These are phyloP conservation scores for Drosophila yakuba DNA, from an alignment of 1,140 invertebrate genomes.

Conservation along the genomic window DNA sequence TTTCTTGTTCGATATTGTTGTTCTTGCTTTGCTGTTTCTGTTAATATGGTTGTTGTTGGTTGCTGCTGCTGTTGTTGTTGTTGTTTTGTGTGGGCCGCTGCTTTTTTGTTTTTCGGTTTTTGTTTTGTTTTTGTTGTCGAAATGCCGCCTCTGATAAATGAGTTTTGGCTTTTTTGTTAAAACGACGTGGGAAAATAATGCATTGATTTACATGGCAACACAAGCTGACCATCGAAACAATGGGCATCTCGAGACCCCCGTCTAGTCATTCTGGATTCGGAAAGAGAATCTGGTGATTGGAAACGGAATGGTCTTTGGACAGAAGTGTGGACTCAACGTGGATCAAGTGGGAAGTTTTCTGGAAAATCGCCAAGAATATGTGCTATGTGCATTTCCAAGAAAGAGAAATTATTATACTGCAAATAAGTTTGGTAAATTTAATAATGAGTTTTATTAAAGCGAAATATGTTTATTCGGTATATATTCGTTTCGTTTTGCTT, in stretches of 20 bases:
- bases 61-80: slow-evolving; percentile 25
- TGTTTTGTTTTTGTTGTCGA: slow-evolving; percentile 63
- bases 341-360: slow-evolving; percentile 19
- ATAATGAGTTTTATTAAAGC: too few species aligned
- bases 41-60: not conserved
- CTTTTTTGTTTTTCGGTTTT: slow-evolving; percentile 5
- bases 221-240: slow-evolving; percentile 20
- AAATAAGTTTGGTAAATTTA: not conserved
- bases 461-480: not conserved
- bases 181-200: slow-evolving; percentile 75
- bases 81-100: slow-evolving; percentile 53
- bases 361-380: not conserved
- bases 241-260: slow-evolving; percentile 30
- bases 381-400: not conserved
- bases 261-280: slow-evolving; percentile 22
- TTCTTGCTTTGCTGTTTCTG: slow-evolving; percentile 23
- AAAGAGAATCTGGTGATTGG: slow-evolving; percentile 8
- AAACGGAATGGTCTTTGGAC: slow-evolving; percentile 10
- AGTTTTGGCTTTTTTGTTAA: slow-evolving; percentile 72
- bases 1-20: slow-evolving; percentile 64
- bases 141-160: slow-evolving; percentile 75
- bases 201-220: slow-evolving; percentile 68
- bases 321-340: slow-evolving; percentile 5
- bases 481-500: not conserved
- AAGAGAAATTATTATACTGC: not conserved